Evolutionary conservation across 2,888 invertebrate species (phyloP), one percentile per base, ranked within the genome.

Genomic region (Conomelus anceps): DNA sequence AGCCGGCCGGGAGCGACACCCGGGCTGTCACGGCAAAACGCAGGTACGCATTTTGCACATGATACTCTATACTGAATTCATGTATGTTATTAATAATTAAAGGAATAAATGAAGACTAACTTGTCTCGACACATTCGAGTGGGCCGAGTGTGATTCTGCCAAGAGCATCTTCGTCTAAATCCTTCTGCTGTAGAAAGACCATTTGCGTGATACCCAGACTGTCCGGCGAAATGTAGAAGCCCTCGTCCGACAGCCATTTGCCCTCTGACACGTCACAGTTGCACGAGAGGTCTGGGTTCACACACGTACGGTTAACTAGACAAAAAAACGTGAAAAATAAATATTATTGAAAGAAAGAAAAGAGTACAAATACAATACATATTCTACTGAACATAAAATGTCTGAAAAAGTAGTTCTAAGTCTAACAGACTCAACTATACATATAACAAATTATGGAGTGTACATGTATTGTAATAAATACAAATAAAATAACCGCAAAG

Each of bases 91-190:
- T n/a, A n/a, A n/a, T n/a, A n/a, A n/a, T n/a, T n/a, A n/a, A n/a
- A n/a, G n/a, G n/a, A n/a, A n/a, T n/a, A n/a, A 22, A 24, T 86
- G 11, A 22, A 17, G 23, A 90, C 96, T 95, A 94, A 98, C 98
- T 98, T 90, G 98, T 98, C 94, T 98, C 98, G 89, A 98, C 98
- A 94, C 98, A 99, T 93, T 98, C 97, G 91, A 99, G 94, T 0
- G 98, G 97, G 3, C 98, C 98, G 88, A 98, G 94, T 0, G 98
- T 98, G 87, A 99, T 97, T 91, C 98, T 94, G 0, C 97, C 98
- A 91, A 97, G 96, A 0, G 98, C 97, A 92, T 98, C 97, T 91
- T 96, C 96, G 88, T 96, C 96, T 91, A 98, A 93, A 92, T 97
- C 96, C 91, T 96, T 96, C 92, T 98, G 98, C 92, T 98, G 98